Evolutionary conservation across 1,140 invertebrate species (phyloP).

Genomic region (Hydropsyche tenuis): DNA sequence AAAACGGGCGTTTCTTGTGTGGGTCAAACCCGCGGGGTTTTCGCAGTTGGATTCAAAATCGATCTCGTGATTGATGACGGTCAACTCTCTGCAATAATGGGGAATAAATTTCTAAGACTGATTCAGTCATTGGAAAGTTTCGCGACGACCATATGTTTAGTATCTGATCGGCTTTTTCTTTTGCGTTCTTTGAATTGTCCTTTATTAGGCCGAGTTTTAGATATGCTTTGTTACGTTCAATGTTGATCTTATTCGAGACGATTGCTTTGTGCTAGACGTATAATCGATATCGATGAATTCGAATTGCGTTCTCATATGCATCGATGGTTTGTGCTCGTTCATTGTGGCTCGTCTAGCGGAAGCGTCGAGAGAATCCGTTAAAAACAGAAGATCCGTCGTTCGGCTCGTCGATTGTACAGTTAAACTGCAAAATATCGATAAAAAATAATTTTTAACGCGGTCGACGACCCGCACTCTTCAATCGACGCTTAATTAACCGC

Average conservation of each 20-base stretch:
- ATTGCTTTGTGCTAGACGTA: no score
- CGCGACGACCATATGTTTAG: not conserved
- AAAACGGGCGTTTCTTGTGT: not conserved
- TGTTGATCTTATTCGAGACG: no score
- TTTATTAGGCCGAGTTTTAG: no score
- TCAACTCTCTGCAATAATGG: not conserved
- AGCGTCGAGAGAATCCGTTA: not conserved
- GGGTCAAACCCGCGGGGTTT: no score
- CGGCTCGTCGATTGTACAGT: not conserved
- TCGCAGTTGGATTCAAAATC: not conserved
- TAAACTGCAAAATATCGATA: constrained; percentile 5
- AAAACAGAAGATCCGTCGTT: constrained; percentile 3
- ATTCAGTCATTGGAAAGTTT: constrained; percentile 1
- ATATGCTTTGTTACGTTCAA: no score
- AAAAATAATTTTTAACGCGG: not conserved
- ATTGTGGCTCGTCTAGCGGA: no score
- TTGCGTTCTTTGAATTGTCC: no score
- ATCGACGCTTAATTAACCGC: not conserved
- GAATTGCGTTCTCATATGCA: no score
- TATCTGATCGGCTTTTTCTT: constrained; percentile 6
- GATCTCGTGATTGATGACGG: not conserved
- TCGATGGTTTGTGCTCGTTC: no score
- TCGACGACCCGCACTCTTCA: not conserved
- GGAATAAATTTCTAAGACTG: not conserved
- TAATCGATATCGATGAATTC: no score